Evolutionary conservation across 2,888 invertebrate species (phyloP), one percentile per base, ranked within the genome.

Genomic region (Acanthosoma haemorrhoidale): DNA sequence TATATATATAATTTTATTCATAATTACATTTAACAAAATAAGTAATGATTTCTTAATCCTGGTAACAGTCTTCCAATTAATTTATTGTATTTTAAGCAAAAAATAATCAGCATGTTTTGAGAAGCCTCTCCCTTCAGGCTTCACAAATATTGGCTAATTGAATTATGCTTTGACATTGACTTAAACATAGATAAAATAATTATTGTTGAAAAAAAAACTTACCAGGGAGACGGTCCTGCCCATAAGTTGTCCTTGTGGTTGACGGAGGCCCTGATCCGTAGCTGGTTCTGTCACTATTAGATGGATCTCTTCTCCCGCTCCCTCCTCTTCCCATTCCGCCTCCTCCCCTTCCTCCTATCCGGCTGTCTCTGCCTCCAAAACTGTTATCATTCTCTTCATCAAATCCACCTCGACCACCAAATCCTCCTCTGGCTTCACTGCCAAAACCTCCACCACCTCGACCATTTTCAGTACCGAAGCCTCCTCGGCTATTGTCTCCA

Each of bases 321-420:
- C 66, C 41, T 4, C 39, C 16, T 15, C 64, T 57, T 31, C 57
- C 68, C 38, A 58, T 58, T 18, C 36, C 13, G n/a, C 25, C 39
- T 29, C 68, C 68, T 15, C 68, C 68, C 18, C 41, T 38, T 31
- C 64, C 57, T 21, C 67, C 59, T 51, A 32, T 25, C n/a, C 13
- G 43, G 1, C 29, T 18, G 15, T n/a, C 16, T 39, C 64, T 29
- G 11, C 41, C 18, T 25, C 41, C 64, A 39, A 39, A 41, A 0
- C 70, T 60, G 21, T 39, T 58, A 34, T 25, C 25, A 9, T n/a
- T 18, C 34, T 25, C 21, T 36, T 39, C 39, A 9, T 21, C 59
- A 38, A 16, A 18, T 59, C 66, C 51, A 34, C 69, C 66, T 39
- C 69, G 36, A 58, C 58, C 34, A 34, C 68, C 70, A n/a, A 58